Percentiles rank a stretch among this genome's conserved stretches.
Evolutionary conservation across 2,113 vertebrate species (phyloP).

Genomic region (Papio anubis): DNA sequence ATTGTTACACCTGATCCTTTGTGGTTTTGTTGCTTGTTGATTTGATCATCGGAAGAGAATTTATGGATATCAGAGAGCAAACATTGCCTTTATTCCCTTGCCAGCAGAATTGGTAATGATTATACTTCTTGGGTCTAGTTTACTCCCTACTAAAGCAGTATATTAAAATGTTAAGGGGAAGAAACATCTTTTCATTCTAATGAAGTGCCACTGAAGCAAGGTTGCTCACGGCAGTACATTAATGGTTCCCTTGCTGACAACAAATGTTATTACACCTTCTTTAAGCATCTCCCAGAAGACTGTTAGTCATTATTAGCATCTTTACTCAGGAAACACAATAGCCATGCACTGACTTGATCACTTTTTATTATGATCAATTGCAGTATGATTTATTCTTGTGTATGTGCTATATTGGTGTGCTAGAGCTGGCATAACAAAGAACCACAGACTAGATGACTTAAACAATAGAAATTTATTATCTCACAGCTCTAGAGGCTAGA

Average conservation of each 20-base stretch:
- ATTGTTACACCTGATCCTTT: not conserved
- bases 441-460: not conserved
- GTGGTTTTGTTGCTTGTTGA: not conserved
- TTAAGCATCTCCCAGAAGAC: not conserved
- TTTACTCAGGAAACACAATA: not conserved
- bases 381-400: not conserved
- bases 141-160: not conserved
- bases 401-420: not conserved
- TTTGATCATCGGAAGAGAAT: not conserved
- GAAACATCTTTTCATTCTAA: not conserved
- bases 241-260: not conserved
- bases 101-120: not conserved
- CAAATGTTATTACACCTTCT: not conserved
- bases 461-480: not conserved
- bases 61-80: not conserved
- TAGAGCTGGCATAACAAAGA: not conserved
- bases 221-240: not conserved
- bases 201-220: not conserved
- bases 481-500: not conserved
- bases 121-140: not conserved
- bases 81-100: not conserved
- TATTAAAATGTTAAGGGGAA: not conserved
- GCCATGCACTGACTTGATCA: not conserved
- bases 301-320: not conserved
- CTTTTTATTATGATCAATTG: not conserved